These are phyloP conservation scores for Monopterus albus DNA, from an alignment of 2,113 vertebrate species.

Conservation along the genomic window DNA sequence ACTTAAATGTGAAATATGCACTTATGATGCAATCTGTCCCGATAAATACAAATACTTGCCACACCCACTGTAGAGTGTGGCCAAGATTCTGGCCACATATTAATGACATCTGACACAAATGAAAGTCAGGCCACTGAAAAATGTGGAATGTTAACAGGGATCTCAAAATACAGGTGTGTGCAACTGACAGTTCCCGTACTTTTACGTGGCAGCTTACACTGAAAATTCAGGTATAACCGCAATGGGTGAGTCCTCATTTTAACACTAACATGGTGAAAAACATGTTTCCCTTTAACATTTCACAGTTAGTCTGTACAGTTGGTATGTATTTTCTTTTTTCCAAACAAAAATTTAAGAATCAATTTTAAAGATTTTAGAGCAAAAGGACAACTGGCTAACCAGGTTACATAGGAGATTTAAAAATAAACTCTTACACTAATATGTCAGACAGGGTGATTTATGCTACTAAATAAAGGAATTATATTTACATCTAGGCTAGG, in stretches of 20 bases:
- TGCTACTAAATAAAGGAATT: neutral
- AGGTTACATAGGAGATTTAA: neutral
- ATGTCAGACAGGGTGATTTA: conserved; percentile 12
- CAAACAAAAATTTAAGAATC: neutral
- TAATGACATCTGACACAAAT: neutral
- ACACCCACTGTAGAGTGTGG: neutral
- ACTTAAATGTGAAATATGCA: conserved; percentile 6
- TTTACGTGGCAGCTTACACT: neutral
- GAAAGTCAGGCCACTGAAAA: neutral
- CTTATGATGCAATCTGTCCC: neutral
- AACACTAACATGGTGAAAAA: neutral
- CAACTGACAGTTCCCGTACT: neutral
- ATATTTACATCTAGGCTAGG: conserved; percentile 12
- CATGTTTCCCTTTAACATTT: too few relatives aligned
- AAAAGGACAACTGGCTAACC: neutral
- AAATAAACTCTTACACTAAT: conserved; percentile 24
- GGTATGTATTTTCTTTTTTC: neutral
- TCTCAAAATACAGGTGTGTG: neutral
- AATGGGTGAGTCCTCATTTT: neutral
- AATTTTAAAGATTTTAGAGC: neutral
- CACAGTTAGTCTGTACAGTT: neutral
- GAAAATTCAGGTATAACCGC: neutral
- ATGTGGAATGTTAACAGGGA: neutral
- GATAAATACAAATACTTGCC: neutral
- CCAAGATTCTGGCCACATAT: neutral